Evolutionary conservation across 2,888 invertebrate species (phyloP), one percentile per base, ranked within the genome.

Genomic region (Ectemnius continuus): DNA sequence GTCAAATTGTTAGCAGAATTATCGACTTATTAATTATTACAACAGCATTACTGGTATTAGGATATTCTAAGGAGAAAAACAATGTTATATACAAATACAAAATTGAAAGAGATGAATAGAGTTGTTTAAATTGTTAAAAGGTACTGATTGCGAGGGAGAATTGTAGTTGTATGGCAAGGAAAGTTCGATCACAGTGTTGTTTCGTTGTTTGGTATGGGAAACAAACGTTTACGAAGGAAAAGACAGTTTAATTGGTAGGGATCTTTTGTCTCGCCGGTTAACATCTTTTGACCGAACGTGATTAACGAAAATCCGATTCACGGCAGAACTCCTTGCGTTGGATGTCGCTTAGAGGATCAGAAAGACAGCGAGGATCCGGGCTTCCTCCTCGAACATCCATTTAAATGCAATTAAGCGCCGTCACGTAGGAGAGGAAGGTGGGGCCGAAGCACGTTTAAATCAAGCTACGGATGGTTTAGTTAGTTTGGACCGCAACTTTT

Each of bases 401-500:
- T 86, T 81, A 82, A 84, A 87, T 84, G 88, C 87, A 87, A 89
- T 88, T 88, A 88, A 87, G 82, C 82, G 73, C 80, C 81, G 86
- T 89, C 88, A 89, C 88, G 88, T 89, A 88, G 81, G 81, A 75
- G 74, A 70, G 80, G 68, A 70, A 74, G 23, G 75, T 75, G 75
- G 79, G 76, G 75, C 65, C 80, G 73, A 77, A 83, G 76, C 85
- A 83, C 85, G 86, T 88, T 89, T 89, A 88, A 89, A 89, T 89
- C 89, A 89, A 88, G 86, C 85, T 84, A 85, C 81, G 81, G 78
- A 78, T 83, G 83, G 84, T 86, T 89, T 88, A 88, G 88, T 89
- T 88, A 86, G 88, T 84, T 83, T 81, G 84, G 81, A 85, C 87
- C 88, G 84, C 88, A 89, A 89, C 89, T 89, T 89, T 89, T 89